Evolutionary conservation across 2,113 vertebrate genomes (phyloP).

Genomic region (Hypocryptadius cinnamomeus): DNA sequence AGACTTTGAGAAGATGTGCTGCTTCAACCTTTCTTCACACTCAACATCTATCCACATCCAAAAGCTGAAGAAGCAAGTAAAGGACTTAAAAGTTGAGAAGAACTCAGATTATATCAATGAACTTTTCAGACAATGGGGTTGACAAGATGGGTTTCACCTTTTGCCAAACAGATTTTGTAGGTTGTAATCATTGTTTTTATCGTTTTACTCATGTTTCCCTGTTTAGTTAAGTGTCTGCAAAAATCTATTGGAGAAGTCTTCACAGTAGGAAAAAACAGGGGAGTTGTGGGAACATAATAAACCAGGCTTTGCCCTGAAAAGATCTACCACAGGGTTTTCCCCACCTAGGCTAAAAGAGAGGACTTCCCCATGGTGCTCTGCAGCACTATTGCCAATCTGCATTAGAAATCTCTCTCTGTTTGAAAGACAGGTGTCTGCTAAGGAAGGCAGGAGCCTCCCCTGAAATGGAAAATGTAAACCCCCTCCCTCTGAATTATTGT

Average conservation of each 20-base stretch:
- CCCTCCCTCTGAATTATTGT: neutral
- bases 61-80: neutral
- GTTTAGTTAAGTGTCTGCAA: neutral
- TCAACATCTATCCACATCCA: neutral
- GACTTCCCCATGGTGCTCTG: neutral
- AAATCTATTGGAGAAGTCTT: neutral
- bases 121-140: neutral
- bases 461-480: neutral
- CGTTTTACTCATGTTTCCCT: neutral
- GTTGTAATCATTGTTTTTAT: neutral
- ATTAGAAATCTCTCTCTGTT: neutral
- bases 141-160: neutral
- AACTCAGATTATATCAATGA: neutral
- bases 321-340: neutral
- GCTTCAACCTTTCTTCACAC: neutral
- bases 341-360: neutral
- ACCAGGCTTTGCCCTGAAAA: neutral
- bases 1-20: neutral
- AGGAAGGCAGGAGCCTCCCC: neutral
- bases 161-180: neutral
- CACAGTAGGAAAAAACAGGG: neutral
- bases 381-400: neutral
- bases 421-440: neutral
- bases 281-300: neutral
- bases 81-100: neutral